Evolutionary conservation across 2,888 invertebrate species (phyloP).

Genomic region (Tromatobia lineatoria): DNA sequence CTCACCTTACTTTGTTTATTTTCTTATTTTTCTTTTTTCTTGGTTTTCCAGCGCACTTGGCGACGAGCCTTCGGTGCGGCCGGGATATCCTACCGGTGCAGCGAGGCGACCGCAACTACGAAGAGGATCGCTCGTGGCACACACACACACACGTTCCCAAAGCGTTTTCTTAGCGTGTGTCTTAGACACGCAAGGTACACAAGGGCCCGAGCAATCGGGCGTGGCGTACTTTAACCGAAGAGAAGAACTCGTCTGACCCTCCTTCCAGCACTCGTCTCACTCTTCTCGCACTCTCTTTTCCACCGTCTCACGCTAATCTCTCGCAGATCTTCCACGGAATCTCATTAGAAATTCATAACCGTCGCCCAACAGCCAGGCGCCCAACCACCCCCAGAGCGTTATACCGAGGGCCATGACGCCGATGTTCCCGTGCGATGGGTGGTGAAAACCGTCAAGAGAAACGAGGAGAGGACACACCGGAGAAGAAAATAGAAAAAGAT

Average conservation of each 20-base stretch:
- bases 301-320: conserved; percentile 82
- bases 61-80: conserved; percentile 32
- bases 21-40: conserved; percentile 21
- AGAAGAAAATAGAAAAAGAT: conserved; percentile 47
- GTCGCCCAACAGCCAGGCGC: conserved; percentile 76
- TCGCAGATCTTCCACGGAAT: conserved; percentile 85
- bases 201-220: conserved; percentile 40
- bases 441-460: conserved; percentile 44
- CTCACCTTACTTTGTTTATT: background rate
- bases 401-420: conserved; percentile 41
- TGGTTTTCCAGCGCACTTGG: conserved; percentile 33
- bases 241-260: conserved; percentile 25
- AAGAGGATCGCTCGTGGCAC: conserved; percentile 34
- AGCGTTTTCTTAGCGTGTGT: conserved; percentile 62
- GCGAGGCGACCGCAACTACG: conserved; percentile 12
- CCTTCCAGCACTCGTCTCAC: conserved; percentile 40
- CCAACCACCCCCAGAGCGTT: conserved; percentile 56
- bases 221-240: conserved; percentile 25
- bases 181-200: conserved; percentile 81
- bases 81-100: conserved; percentile 47
- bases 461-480: conserved; percentile 36
- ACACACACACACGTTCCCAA: background rate
- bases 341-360: conserved; percentile 86
- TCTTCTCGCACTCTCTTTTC: conserved; percentile 59
- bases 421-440: conserved; percentile 57